Percentiles rank a stretch among this genome's conserved stretches.
These are phyloP conservation scores for Bambusicola thoracicus DNA, from an alignment of 2,113 vertebrate genomes.

Conservation along the genomic window DNA sequence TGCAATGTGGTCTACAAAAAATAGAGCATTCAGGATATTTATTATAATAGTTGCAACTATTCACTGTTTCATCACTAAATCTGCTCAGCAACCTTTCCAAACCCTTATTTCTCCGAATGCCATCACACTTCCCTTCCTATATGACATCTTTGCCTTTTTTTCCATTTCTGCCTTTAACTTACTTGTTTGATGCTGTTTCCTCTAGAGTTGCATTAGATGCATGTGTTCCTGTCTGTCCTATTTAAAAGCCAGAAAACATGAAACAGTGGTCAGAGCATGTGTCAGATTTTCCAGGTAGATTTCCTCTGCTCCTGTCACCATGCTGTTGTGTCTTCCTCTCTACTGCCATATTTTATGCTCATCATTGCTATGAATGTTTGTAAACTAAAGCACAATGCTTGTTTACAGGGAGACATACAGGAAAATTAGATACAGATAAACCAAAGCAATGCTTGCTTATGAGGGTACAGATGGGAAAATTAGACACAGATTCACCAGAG, in stretches of 20 bases:
- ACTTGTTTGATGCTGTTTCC: background rate
- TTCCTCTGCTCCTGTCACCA: background rate
- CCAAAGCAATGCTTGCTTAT: slow-evolving; percentile 12
- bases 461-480: background rate
- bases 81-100: background rate
- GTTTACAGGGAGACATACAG: background rate
- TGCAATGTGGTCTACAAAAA: too few relatives aligned
- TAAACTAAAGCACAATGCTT: slow-evolving; percentile 27
- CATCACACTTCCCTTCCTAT: background rate
- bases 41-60: background rate
- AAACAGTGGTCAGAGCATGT: background rate
- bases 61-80: background rate
- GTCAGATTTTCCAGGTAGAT: background rate
- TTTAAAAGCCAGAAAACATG: background rate
- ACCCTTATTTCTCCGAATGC: background rate
- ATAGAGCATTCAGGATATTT: too few relatives aligned
- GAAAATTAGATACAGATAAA: slow-evolving; percentile 33
- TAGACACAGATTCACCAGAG: slow-evolving; percentile 8
- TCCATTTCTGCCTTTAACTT: background rate
- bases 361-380: background rate
- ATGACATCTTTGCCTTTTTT: background rate
- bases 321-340: background rate
- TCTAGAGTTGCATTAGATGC: background rate
- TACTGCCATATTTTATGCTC: background rate
- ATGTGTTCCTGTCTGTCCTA: background rate